Evolutionary conservation across 2,113 vertebrate species (phyloP), one percentile per base, ranked within the genome.

Genomic region (Triplophysa rosa): DNA sequence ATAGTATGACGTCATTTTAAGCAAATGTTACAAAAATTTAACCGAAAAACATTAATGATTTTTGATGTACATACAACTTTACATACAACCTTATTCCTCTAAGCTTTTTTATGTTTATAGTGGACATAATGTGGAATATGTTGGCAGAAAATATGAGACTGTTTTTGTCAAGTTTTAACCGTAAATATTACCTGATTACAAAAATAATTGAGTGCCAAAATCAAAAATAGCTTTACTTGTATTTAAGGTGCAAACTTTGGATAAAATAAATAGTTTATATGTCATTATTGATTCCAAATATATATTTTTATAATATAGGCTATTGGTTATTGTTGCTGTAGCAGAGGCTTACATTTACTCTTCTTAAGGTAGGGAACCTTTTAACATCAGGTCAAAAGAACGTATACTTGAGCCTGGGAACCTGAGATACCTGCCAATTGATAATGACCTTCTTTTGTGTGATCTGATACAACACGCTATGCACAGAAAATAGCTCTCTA

Each of bases 401-500:
- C 14, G 9, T 62, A 19, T 58, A 58, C 21, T 54, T 76, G 47
- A 24, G 24, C 40, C 73, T 64, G 29, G 59, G 33, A 76, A 63
- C 73, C 56, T 66, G 62, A 26, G 63, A 54, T 10, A 75, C 40
- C 23, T 79, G 24, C 40, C 58, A 72, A 66, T 54, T 71, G 59
- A 59, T 23, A 64, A n/a, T 80, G 67, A 67, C 67, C 67, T 80
- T 37, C 61, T 69, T 77, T 77, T 58, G 19, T 77, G 78, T 70
- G 80, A 83, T 63, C 63, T 61, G 72, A 54, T 76, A 63, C 78
- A 74, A 77, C 62, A 77, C 70, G 67, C 69, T 59, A 19, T 61
- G 21, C 47, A 67, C 54, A 24, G 56, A 70, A 76, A 26, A 42
- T 66, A n/a, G 70, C 19, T 40, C n/a, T 69, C 72, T 77, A 24